These are phyloP conservation scores for Aradus depressus DNA, from an alignment of 2,888 invertebrate species.

Conservation along the genomic window DNA sequence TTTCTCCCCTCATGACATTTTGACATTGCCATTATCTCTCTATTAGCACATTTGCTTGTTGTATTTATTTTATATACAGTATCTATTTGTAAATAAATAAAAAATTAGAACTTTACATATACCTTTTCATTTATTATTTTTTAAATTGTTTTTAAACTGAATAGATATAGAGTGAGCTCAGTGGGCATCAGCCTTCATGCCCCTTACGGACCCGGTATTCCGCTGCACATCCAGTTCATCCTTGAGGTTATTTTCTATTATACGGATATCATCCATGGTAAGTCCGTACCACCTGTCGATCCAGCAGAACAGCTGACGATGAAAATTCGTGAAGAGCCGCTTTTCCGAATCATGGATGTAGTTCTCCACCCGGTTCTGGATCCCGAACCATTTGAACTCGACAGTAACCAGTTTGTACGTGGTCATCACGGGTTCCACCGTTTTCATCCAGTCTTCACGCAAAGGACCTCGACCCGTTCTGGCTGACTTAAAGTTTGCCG, in stretches of 20 bases:
- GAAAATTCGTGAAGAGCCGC: constrained; percentile 94
- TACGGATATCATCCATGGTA: constrained; percentile 96
- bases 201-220: constrained; percentile 76
- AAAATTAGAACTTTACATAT: no score
- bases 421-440: constrained; percentile 79
- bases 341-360: constrained; percentile 88
- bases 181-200: constrained; percentile 75
- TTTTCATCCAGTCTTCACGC: constrained; percentile 66
- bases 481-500: constrained; percentile 71
- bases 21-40: no score
- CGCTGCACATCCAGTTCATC: constrained; percentile 48
- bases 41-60: no score
- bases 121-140: no score
- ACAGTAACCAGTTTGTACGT: constrained; percentile 95
- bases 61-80: no score
- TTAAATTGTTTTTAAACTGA: no score
- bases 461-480: constrained; percentile 94
- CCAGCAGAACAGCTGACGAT: constrained; percentile 98
- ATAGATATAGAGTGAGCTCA: constrained; percentile 39
- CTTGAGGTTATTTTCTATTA: constrained; percentile 90
- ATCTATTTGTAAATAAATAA: no score
- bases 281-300: constrained; percentile 96
- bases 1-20: no score
- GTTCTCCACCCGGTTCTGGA: constrained; percentile 81
- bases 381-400: constrained; percentile 97